Evolutionary conservation across 2,888 invertebrate species (phyloP).

Genomic region (Drosophila picticornis): DNA sequence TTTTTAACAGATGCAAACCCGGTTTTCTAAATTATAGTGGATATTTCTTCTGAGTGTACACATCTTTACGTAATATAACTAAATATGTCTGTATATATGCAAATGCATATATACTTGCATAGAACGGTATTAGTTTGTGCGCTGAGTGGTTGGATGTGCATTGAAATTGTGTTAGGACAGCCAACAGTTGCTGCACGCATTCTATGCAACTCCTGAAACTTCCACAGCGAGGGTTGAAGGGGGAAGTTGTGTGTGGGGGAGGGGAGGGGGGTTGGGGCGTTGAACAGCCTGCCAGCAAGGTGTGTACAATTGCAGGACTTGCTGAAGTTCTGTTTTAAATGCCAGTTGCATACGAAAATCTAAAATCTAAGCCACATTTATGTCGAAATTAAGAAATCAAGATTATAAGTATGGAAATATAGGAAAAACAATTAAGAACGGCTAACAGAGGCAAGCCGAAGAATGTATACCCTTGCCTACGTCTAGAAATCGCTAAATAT

Average conservation of each 20-base stretch:
- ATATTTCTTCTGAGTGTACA: neutral
- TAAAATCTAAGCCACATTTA: neutral
- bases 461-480: neutral
- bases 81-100: slow-evolving; percentile 17
- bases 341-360: neutral
- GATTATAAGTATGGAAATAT: neutral
- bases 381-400: neutral
- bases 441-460: neutral
- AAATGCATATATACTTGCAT: slow-evolving; percentile 20
- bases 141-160: slow-evolving; percentile 6
- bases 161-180: slow-evolving; percentile 76
- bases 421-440: neutral
- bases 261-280: no score
- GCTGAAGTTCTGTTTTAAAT: neutral
- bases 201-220: slow-evolving; percentile 64
- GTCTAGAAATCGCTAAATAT: rapidly evolving
- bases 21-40: neutral
- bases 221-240: neutral
- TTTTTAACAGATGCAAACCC: neutral
- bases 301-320: slow-evolving; percentile 19
- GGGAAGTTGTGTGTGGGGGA: neutral
- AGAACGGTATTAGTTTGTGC: slow-evolving; percentile 8
- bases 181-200: slow-evolving; percentile 73
- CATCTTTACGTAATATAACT: slow-evolving; percentile 12
- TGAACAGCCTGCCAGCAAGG: slow-evolving; percentile 5